A percentile compares a stretch with the other conserved stretches of the same genome.
Conservation (phyloP, 2,888 invertebrate genomes). For the Dicranocentrus wangi region DNA sequence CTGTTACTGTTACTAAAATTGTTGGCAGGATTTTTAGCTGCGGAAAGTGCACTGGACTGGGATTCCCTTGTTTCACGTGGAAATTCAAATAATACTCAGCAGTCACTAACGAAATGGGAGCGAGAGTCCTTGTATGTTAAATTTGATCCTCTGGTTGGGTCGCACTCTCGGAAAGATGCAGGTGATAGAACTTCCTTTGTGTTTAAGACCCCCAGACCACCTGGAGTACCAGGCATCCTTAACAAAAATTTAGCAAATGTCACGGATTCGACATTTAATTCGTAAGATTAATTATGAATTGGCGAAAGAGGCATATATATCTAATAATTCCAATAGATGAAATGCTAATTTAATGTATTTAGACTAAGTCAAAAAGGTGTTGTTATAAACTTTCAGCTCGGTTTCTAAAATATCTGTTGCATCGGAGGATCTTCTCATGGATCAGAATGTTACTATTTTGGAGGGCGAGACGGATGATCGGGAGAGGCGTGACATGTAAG, state of each 20-base stretch:
- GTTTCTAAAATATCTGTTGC: too few species aligned
- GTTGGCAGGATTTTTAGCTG: conserved; percentile 14
- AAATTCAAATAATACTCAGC: background rate
- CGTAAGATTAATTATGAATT: too few species aligned
- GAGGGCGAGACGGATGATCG: too few species aligned
- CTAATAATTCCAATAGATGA: too few species aligned
- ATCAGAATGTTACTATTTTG: too few species aligned
- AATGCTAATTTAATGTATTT: too few species aligned
- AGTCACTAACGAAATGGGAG: conserved; percentile 24
- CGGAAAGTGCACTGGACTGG: conserved; percentile 30
- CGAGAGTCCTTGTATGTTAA: conserved; percentile 47
- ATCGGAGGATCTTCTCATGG: too few species aligned
- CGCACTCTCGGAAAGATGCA: background rate
- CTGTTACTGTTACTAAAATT: background rate
- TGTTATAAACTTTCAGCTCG: too few species aligned
- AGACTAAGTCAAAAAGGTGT: too few species aligned
- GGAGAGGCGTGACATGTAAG: too few species aligned
- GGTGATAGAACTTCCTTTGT: conserved; percentile 20
- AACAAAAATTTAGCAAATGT: background rate
- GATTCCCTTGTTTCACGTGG: conserved; percentile 35
- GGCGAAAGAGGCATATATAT: too few species aligned
- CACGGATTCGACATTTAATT: background rate
- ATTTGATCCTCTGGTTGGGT: conserved; percentile 40
- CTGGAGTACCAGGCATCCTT: conserved; percentile 9
- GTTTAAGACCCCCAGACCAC: conserved; percentile 39